phyloP scores from a whole-genome alignment of 1,140 invertebrate species.

The Charaxes varanes region DNA sequence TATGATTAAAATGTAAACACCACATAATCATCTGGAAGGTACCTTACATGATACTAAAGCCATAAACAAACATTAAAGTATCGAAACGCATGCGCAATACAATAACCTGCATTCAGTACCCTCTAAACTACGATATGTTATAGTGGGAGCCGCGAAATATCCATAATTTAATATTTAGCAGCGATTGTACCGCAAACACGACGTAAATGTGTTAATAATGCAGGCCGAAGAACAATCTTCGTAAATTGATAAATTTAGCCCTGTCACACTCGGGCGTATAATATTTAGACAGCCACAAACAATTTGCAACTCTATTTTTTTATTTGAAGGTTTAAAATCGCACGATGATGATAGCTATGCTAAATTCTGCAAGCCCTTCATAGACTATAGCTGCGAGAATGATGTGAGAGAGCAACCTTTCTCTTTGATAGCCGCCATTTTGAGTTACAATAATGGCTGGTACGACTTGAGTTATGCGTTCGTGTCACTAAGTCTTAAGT shows the following conservation, averaged over 20 bases:
- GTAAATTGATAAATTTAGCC: constrained; percentile 67
- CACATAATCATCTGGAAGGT: no score
- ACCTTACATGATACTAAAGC: no score
- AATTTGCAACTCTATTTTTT: constrained; percentile 17
- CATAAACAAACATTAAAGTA: constrained; percentile 8
- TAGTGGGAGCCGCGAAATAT: constrained; percentile 19
- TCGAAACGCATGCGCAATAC: constrained; percentile 13
- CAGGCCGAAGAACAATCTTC: constrained; percentile 60
- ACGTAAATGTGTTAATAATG: constrained; percentile 64
- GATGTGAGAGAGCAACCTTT: constrained; percentile 69
- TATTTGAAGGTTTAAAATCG: constrained; percentile 16
- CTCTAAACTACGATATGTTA: constrained; percentile 15
- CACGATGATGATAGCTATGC: constrained; percentile 21
- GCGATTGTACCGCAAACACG: constrained; percentile 36
- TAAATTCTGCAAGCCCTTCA: constrained; percentile 42
- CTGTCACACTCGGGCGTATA: constrained; percentile 43
- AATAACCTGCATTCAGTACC: no score
- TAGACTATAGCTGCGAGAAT: constrained; percentile 65
- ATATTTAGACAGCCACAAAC: constrained; percentile 16
- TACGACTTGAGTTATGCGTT: constrained; percentile 64
- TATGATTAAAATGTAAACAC: no score
- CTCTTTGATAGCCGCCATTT: constrained; percentile 72
- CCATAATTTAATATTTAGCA: constrained; percentile 58
- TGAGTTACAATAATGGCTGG: constrained; percentile 68
- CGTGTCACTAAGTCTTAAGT: constrained; percentile 59